Evolutionary conservation across 1,140 invertebrate species (phyloP), one percentile per base, ranked within the genome.

Genomic region (Drosophila albomicans): DNA sequence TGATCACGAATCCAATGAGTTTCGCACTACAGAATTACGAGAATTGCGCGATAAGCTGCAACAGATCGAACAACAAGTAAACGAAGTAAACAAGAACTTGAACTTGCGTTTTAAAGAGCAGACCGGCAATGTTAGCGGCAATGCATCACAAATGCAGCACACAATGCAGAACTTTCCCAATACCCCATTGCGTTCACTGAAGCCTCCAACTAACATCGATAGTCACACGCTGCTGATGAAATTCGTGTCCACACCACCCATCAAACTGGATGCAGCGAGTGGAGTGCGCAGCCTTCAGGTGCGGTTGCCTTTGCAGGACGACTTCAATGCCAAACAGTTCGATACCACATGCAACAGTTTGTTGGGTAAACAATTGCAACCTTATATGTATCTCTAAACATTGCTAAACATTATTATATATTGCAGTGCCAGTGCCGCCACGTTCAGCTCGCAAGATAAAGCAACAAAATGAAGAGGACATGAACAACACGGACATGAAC

Each of bases 171-270:
- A 13, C 11, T 43, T 10, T 25, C 0, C 25, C 28, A 16, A 45
- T 10, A 88, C 85, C 13, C 85, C 85, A 0, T 32, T 79, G n/a
- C 57, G 70, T 6, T 8, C 13, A 0, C 8, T 63, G 1, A 52
- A 75, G 3, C 5, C 15, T 15, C 15, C 32, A 54, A 11, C 16
- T 0, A 25, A 48, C 2, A 16, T 4, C 7, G 38, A 43, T 38
- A 32, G 51, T 5, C 75, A 85, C 25, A 41, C 74, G 1, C 52
- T 89, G 6, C 32, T 82, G 6, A 28, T 78, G 46, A 92, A 92
- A 58, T 90, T 78, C 11, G 82, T 92, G 7, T 89, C 74, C 2
- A 92, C 91, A 8, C 91, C 91, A 7, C 85, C 91, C 5, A 92
- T 92, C 1, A 84, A 73, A 35, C 74, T 82, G n/a, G 88, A 91